These are phyloP conservation scores for Tarsius wallacei DNA, from an alignment of 2,797 vertebrate species.

Conservation along the genomic window DNA sequence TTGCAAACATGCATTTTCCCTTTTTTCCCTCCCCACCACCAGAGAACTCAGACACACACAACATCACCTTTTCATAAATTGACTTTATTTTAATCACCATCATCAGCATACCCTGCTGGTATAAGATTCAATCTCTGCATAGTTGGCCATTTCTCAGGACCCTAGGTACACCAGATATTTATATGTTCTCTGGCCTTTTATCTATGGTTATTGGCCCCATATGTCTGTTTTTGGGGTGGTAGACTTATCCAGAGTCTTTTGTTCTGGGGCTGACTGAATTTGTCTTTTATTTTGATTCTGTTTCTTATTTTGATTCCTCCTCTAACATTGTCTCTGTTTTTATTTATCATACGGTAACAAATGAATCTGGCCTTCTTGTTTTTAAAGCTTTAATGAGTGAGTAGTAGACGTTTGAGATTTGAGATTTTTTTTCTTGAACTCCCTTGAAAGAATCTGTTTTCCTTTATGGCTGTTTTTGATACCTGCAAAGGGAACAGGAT, in stretches of 20 bases:
- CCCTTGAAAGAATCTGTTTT: background rate
- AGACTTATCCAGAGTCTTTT: background rate
- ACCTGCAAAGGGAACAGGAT: background rate
- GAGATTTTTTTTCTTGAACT: background rate
- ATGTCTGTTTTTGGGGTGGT: background rate
- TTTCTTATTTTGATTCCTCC: background rate
- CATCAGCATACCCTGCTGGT: background rate
- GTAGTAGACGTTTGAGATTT: background rate
- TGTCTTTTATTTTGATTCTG: background rate
- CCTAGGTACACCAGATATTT: background rate
- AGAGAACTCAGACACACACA: conserved; percentile 12
- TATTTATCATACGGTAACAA: background rate
- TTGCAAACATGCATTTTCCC: background rate
- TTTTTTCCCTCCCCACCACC: background rate
- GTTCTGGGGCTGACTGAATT: background rate
- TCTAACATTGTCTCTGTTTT: background rate
- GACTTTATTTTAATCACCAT: conserved; percentile 18
- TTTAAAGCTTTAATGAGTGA: conserved; percentile 3
- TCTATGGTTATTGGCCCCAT: background rate
- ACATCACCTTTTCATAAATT: background rate
- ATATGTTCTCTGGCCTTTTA: background rate
- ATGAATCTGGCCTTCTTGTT: background rate
- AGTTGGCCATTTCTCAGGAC: background rate
- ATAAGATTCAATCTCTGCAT: background rate
- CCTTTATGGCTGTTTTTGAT: background rate